Conservation (phyloP, 2,888 invertebrate species). For the Nomada lathburiana region DNA sequence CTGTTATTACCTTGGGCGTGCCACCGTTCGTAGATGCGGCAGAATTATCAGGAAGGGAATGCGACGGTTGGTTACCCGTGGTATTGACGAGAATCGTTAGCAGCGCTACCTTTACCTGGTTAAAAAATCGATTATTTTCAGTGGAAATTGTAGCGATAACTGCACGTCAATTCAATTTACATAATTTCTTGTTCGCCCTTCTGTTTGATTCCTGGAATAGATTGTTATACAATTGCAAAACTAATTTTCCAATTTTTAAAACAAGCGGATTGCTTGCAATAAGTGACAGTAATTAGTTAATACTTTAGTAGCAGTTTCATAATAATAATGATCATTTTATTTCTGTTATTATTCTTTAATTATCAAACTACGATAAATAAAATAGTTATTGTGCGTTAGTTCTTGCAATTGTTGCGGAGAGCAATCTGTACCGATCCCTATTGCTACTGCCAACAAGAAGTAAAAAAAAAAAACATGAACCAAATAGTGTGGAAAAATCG, state of each 20-base stretch:
- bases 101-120: constrained; percentile 90
- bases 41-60: constrained; percentile 66
- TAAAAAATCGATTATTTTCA: constrained; percentile 38
- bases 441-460: neutral
- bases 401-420: too few species aligned
- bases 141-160: neutral
- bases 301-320: too few species aligned
- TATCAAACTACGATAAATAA: too few species aligned
- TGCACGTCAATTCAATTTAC: neutral
- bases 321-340: too few species aligned
- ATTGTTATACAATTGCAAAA: too few species aligned
- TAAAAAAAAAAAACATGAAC: neutral
- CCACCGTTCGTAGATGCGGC: constrained; percentile 73
- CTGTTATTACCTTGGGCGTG: constrained; percentile 77
- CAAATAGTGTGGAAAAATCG: too few species aligned
- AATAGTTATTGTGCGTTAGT: too few species aligned
- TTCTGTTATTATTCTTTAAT: too few species aligned
- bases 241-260: neutral
- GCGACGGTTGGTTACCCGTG: constrained; percentile 85
- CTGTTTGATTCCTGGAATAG: neutral
- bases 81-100: constrained; percentile 94
- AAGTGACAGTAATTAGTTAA: too few species aligned
- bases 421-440: neutral
- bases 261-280: too few species aligned
- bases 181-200: neutral